phyloP scores from a whole-genome alignment of 2,888 invertebrate genomes.

The Malthinus flaveolus region DNA sequence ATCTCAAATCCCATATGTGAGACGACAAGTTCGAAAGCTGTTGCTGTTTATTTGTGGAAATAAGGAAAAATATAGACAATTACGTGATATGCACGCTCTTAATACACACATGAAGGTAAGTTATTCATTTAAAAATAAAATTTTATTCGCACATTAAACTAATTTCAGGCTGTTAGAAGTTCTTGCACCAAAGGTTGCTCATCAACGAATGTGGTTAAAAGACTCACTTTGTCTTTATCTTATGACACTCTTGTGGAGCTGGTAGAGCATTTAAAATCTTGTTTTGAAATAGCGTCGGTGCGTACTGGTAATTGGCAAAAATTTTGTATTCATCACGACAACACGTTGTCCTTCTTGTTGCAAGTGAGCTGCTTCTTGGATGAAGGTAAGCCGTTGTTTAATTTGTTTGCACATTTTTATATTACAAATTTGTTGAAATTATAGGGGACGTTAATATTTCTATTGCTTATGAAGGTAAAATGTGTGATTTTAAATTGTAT shows the following conservation, averaged over 20 bases:
- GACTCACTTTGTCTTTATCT: conserved; percentile 63
- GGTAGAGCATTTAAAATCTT: conserved; percentile 93
- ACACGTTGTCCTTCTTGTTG: conserved; percentile 80
- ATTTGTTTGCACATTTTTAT: neutral
- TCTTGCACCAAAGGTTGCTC: conserved; percentile 62
- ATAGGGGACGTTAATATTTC: conserved; percentile 27
- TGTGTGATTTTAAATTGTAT: neutral
- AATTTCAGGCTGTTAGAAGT: conserved; percentile 56
- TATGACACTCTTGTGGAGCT: conserved; percentile 93
- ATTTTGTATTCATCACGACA: conserved; percentile 75
- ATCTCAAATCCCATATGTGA: conserved; percentile 82
- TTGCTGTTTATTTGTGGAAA: conserved; percentile 91
- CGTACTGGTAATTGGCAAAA: conserved; percentile 96
- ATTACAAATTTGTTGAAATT: conserved; percentile 8
- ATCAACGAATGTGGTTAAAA: conserved; percentile 52
- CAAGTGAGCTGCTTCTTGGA: conserved; percentile 84
- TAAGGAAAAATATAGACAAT: conserved; percentile 92
- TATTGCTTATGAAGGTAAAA: conserved; percentile 28
- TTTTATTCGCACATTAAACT: neutral
- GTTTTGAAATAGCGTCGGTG: conserved; percentile 88
- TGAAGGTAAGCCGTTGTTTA: conserved; percentile 61
- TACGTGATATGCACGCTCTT: conserved; percentile 91
- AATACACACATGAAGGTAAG: conserved; percentile 81
- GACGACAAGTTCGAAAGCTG: conserved; percentile 90
- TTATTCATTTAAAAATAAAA: no score